Evolutionary conservation across 2,888 invertebrate genomes (phyloP), one percentile per base, ranked within the genome.

Genomic region (Chrysolina haemoptera): DNA sequence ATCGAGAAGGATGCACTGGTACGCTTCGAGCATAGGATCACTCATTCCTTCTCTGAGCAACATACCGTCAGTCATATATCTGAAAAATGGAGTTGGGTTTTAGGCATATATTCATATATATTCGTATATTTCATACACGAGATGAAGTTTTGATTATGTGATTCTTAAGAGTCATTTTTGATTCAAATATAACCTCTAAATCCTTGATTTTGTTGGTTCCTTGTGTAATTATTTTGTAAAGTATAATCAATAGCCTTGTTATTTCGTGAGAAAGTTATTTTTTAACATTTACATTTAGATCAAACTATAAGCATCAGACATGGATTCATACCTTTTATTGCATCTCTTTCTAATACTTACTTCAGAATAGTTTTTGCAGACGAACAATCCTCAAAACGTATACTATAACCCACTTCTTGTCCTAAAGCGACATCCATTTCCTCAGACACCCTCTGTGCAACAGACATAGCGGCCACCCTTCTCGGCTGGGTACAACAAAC

Each of bases 51-150:
- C 99, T 76, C 99, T 90, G 43, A 99, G 90, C 87, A 99, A 92
- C 99, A 99, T 99, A 96, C 99, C 99, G 84, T 99, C 99, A 14
- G 99, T 99, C 97, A 99, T 97, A 87, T 99, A 99, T 85, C 93
- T 93, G 81, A 69, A 86, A 84, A 27, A 18, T 18, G 53, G 8
- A 48, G 0, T 48, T 48, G 27, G 5, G 27, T 27, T 27, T 27
- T 27, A 27, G 5, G 27, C 27, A 27, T n/a, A n/a, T n/a, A n/a
- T n/a, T n/a, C n/a, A n/a, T n/a, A n/a, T n/a, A n/a, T n/a, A n/a
- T n/a, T n/a, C n/a, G n/a, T n/a, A n/a, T n/a, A n/a, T n/a, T n/a
- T n/a, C n/a, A n/a, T n/a, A n/a, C n/a, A n/a, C n/a, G n/a, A n/a
- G n/a, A n/a, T n/a, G n/a, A n/a, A n/a, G n/a, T n/a, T n/a, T n/a